phyloP scores from a whole-genome alignment of 2,888 invertebrate genomes.

The Oithona nana region DNA sequence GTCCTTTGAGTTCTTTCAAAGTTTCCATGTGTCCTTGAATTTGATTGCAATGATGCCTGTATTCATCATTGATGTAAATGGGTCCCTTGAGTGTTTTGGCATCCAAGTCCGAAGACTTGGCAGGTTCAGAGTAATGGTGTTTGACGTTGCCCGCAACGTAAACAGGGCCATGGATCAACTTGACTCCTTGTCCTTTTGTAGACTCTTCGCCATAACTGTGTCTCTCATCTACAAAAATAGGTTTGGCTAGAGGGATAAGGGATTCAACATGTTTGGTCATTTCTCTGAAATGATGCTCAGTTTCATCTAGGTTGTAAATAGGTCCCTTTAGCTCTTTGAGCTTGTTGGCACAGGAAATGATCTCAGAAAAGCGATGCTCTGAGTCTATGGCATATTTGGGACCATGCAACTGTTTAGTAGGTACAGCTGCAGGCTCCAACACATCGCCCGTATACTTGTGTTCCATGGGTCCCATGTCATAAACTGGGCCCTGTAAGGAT shows the following conservation, averaged over 20 bases:
- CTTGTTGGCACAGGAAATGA: background rate
- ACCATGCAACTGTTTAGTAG: background rate
- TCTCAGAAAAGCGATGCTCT: conserved; percentile 11
- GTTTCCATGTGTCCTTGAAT: conserved; percentile 7
- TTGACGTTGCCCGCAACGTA: conserved; percentile 2
- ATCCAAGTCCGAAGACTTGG: background rate
- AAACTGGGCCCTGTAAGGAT: conserved; percentile 5
- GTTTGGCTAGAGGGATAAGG: conserved; percentile 1
- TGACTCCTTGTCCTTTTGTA: no score
- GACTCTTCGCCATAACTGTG: no score
- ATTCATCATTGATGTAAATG: background rate
- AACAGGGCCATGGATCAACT: conserved; percentile 2
- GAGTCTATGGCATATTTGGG: conserved; percentile 10
- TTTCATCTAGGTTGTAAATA: conserved; percentile 8
- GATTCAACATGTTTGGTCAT: conserved; percentile 1
- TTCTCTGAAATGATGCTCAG: conserved; percentile 13
- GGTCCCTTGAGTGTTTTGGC: conserved; percentile 14
- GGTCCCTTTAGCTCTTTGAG: conserved; percentile 7
- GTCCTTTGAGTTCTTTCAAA: conserved; percentile 1
- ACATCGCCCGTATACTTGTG: conserved; percentile 6
- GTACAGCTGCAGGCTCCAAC: background rate
- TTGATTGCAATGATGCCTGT: conserved; percentile 6
- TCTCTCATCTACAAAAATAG: background rate
- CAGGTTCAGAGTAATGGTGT: conserved; percentile 6
- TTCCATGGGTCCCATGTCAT: conserved; percentile 9